Base-by-base conservation (phyloP, 2,113 vertebrate species). In the Silurus meridionalis region DNA sequence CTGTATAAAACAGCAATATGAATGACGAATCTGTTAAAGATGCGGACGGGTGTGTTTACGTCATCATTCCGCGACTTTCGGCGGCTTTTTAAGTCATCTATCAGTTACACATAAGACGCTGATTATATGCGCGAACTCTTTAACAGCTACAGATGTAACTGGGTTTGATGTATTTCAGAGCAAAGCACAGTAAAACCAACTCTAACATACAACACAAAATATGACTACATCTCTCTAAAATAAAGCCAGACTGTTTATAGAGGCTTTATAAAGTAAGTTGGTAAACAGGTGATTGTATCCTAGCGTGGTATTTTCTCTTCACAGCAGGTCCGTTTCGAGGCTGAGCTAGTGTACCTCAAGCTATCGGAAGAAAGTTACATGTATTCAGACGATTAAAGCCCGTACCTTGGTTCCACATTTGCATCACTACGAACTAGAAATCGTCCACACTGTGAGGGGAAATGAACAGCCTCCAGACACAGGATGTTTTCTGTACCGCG, bases 341-440 rank as follows among this genome's bases (percentile, higher is more conserved):
- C 63, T 64, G 63, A n/a, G 15, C n/a, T 48, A 48, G 17, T 46
- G n/a, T 6, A 19, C 7, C 13, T 9, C 53, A 37, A 80, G 0
- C 71, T 21, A 7, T 25, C 8, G 9, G 21, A 58, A 23, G 5
- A 9, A 75, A 25, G n/a, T 19, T 25, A 74, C 48, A 21, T 13
- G 28, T 15, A 63, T 52, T 69, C 7, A 81, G 72, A 5, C 17
- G 4, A 55, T 67, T 72, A 63, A 53, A 57, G 11, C 9, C 1
- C 86, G 19, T 88, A 90, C 89, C 89, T 88, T 90, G 89, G 8
- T 90, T 90, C 89, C 89, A 90, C 89, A 90, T 89, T 28, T 53
- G 37, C 77, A 14, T 21, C 48, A 69, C 14, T 75, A 25, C 28
- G n/a, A 75, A 15, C 15, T 58, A 80, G 11, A 64, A 55, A 25